phyloP scores from a whole-genome alignment of 2,113 vertebrate genomes.

The Larimichthys crocea region DNA sequence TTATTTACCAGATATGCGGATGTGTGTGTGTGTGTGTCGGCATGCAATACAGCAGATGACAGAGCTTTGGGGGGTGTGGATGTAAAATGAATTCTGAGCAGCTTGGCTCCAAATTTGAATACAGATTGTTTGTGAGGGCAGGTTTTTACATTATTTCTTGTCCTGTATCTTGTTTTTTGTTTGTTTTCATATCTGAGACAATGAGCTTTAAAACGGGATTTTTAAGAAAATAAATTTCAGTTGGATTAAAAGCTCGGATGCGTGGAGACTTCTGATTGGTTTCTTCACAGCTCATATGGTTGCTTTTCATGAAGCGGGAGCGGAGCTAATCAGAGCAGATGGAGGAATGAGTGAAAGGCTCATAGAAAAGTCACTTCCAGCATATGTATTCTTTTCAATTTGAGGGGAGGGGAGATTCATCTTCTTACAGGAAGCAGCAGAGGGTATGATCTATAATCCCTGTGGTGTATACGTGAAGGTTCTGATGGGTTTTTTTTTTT shows the following conservation, averaged over 20 bases:
- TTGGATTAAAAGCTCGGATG: conserved; percentile 12
- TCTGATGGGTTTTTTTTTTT: background rate
- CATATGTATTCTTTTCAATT: background rate
- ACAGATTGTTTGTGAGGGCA: conserved; percentile 31
- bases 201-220: conserved; percentile 18
- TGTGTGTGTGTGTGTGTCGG: conserved; percentile 25
- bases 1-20: conserved; percentile 18
- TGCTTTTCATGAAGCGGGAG: conserved; percentile 3
- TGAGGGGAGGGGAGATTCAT: background rate
- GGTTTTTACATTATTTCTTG: conserved; percentile 9
- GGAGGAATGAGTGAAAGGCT: conserved; percentile 24
- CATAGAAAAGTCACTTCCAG: conserved; percentile 7
- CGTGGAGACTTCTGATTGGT: background rate
- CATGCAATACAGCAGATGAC: conserved; percentile 24
- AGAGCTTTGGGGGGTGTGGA: conserved; percentile 9
- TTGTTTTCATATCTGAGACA: conserved; percentile 14
- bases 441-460: conserved; percentile 3
- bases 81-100: conserved; percentile 40
- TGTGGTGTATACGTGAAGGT: background rate
- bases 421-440: conserved; percentile 1
- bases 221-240: background rate
- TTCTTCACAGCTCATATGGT: background rate
- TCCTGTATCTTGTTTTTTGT: background rate
- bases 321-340: conserved; percentile 28
- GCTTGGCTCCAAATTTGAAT: conserved; percentile 41